Percentiles rank a stretch among this genome's conserved stretches.
Evolutionary conservation across 2,888 invertebrate species (phyloP).

Genomic region (Parnassius apollo): DNA sequence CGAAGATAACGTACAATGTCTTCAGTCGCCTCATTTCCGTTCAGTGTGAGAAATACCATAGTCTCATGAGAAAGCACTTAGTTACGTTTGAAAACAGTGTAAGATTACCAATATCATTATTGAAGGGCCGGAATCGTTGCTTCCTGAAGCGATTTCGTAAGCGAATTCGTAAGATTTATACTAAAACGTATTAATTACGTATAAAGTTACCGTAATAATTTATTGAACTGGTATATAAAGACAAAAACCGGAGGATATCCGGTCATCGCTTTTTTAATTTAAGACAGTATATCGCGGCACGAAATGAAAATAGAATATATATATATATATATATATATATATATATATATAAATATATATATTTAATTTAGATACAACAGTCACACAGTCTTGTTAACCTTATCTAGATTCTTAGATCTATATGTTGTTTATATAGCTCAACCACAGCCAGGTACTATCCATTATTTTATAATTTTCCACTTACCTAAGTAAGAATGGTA

Average conservation of each 20-base stretch:
- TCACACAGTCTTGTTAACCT: too few species aligned
- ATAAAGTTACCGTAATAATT: slow-evolving; percentile 22
- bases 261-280: slow-evolving; percentile 14
- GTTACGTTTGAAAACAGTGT: slow-evolving; percentile 4
- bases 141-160: slow-evolving; percentile 14
- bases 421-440: too few species aligned
- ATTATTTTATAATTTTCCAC: too few species aligned
- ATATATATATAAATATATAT: too few species aligned
- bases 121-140: slow-evolving; percentile 21
- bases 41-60: slow-evolving; percentile 12
- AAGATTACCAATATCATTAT: slow-evolving; percentile 13
- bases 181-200: slow-evolving; percentile 4
- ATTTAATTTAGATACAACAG: too few species aligned
- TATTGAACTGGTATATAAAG: slow-evolving; percentile 16
- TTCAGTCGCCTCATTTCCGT: slow-evolving; percentile 11
- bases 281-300: slow-evolving; percentile 1
- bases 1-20: slow-evolving; percentile 3
- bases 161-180: slow-evolving; percentile 15
- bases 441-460: too few species aligned
- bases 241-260: slow-evolving; percentile 20
- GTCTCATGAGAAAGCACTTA: slow-evolving; percentile 21
- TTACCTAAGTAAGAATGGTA: too few species aligned
- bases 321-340: too few species aligned
- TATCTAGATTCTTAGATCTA: too few species aligned
- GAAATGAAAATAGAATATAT: background rate